A percentile compares a stretch with the other conserved stretches of the same genome.
Conservation (phyloP, 2,113 vertebrate species). For the Eretmodus cyanostictus region DNA sequence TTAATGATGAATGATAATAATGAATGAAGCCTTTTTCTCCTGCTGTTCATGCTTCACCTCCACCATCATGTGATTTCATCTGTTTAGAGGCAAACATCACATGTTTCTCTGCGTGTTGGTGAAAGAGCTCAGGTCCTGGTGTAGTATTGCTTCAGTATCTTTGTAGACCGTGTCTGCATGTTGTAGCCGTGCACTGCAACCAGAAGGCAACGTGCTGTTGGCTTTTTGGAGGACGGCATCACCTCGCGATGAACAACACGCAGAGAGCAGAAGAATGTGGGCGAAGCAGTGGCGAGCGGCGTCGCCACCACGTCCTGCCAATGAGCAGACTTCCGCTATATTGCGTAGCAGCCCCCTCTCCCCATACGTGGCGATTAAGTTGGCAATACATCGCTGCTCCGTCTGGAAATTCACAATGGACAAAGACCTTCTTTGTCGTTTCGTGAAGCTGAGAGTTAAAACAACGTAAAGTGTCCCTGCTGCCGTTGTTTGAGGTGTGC, state of each 20-base stretch:
- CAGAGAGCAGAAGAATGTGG: not conserved
- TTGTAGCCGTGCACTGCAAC: not conserved
- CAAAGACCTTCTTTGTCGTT: not conserved
- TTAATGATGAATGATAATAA: not conserved
- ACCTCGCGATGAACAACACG: not conserved
- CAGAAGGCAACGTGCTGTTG: not conserved
- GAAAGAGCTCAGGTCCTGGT: not conserved
- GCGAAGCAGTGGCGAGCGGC: not conserved
- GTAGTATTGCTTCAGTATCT: not conserved
- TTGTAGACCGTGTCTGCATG: not conserved
- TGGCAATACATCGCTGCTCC: not conserved
- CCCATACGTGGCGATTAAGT: not conserved
- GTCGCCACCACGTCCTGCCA: not conserved
- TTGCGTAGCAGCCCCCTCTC: not conserved
- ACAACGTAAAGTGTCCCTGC: not conserved
- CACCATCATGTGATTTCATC: not conserved
- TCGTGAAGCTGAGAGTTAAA: not conserved
- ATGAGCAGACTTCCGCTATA: not conserved
- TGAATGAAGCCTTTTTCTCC: constrained; percentile 25
- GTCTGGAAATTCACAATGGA: not conserved
- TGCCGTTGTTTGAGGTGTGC: not conserved
- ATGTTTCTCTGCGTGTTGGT: not conserved
- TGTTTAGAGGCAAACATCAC: not conserved
- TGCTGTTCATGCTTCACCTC: not conserved
- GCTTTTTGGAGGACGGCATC: not conserved